Base-by-base conservation (phyloP, 2,888 invertebrate species). In the Philereme vetulata region DNA sequence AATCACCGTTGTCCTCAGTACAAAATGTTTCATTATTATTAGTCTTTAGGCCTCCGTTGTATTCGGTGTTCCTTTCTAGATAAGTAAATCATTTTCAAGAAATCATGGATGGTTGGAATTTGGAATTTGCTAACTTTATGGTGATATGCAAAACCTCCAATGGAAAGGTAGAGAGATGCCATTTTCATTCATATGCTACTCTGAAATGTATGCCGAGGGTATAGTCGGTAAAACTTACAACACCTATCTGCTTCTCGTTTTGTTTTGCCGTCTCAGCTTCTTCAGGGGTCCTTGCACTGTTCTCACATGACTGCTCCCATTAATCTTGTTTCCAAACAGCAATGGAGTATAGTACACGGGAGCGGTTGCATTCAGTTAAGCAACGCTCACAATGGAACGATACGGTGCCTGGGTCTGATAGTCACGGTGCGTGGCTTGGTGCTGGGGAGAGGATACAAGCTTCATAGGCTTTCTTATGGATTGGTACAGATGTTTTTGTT, bases 261-360 rank as follows among this genome's bases (percentile, higher is more conserved):
- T 21, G n/a, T n/a, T 43, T n/a, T 5, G 7, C 7, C 33, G 3
- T 35, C 44, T 51, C 34, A 45, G 10, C 51, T 45, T 59, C 53
- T 40, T 64, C 43, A 58, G 55, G 32, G 53, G 44, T 71, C 69
- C 56, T 48, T 60, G 66, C 58, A 35, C 51, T 21, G 45, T 35
- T 47, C 42, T 51, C 66, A 63, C 67, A 64, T 63, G 69, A 72
- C 63, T 70, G 66, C 63, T 65, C 70, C 72, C 74, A 85, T 84
- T 80, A 80, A 85, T 86, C 83, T 85, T 82, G 77, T 87, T 88
- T 77, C 84, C 75, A 80, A 82, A 86, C 78, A 75, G 81, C 78
- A 86, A 86, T 87, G 85, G 84, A 78, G 81, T 84, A 81, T 81
- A 77, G 79, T 69, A 72, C 75, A 70, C 81, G 76, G 86, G 86